Percentiles rank a stretch among this genome's conserved stretches.
These are phyloP conservation scores for Caenorhabditis doughertyi DNA, from an alignment of 2,888 invertebrate genomes.

Conservation along the genomic window DNA sequence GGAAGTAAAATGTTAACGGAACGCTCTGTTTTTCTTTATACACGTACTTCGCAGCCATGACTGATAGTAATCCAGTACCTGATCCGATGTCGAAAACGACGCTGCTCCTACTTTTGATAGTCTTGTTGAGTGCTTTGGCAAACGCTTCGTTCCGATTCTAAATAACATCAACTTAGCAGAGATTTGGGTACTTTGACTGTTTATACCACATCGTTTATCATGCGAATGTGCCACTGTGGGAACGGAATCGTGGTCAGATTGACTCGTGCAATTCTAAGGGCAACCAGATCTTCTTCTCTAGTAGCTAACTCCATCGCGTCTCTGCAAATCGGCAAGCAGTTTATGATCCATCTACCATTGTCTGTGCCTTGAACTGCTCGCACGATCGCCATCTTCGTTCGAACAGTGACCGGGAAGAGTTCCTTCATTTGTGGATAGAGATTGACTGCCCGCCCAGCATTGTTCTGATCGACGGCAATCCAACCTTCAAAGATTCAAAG, in stretches of 20 bases:
- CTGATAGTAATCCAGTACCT: constrained; percentile 68
- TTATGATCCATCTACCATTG: constrained; percentile 10
- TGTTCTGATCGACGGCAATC: constrained; percentile 24
- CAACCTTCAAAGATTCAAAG: constrained; percentile 47
- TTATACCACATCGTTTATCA: constrained; percentile 67
- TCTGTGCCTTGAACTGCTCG: constrained; percentile 23
- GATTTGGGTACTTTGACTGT: too few relatives aligned
- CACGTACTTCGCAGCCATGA: constrained; percentile 60
- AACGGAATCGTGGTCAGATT: constrained; percentile 62
- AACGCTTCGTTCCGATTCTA: constrained; percentile 46
- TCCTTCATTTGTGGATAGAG: constrained; percentile 45
- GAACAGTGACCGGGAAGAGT: constrained; percentile 36
- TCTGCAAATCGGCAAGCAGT: constrained; percentile 42
- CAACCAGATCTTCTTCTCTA: constrained; percentile 4
- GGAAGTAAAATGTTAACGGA: neutral
- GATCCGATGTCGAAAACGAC: constrained; percentile 69
- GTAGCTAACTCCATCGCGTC: constrained; percentile 29
- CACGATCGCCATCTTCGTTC: constrained; percentile 20
- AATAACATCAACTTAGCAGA: neutral
- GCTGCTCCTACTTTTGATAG: constrained; percentile 42
- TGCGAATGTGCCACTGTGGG: constrained; percentile 68
- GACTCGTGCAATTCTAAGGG: constrained; percentile 33
- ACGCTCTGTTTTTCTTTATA: neutral
- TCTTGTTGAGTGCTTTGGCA: constrained; percentile 5
- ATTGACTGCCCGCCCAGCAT: constrained; percentile 20